Base-by-base conservation (phyloP, 2,113 vertebrate species). In the Pteropus alecto region DNA sequence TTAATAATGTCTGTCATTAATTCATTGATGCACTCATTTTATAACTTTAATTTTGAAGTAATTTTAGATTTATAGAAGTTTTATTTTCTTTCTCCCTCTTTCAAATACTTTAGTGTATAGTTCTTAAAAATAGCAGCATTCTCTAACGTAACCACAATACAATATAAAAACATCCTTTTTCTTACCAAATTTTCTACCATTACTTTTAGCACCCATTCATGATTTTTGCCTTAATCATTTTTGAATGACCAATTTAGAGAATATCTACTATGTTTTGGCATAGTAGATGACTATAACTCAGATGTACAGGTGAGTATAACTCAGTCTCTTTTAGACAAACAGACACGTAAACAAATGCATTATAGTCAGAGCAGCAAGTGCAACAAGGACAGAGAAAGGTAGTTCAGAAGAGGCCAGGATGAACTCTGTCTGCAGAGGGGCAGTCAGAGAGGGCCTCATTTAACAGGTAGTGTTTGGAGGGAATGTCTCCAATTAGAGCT, bases 401-500 rank as follows among this genome's bases (percentile, higher is more conserved):
- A 81, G 35, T 26, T 81, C 41, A 84, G 30, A 51, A 65, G 68
- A 84, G 63, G 71, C 86, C 56, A 71, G n/a, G 24, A 56, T 5
- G 38, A 74, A 65, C 15, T 43, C 58, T 91, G 9, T 41, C 51
- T 67, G 24, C 46, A 14, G n/a, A 86, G 0, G 1, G 1, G 21
- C 90, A 35, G 46, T 84, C 35, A 94, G 46, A 18, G 41, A 95
- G 22, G 41, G 68, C 54, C 12, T 54, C 76, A 73, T 24, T 87
- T 33, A 85, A 61, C 26, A 84, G n/a, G 35, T 24, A 63, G 82
- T 88, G 96, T 87, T 51, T 78, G 35, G 68, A 90, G 13, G 1
- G 8, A 51, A 46, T 90, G 51, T 95, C 58, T 93, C 58, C 58
- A 96, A 1, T 90, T 95, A 97, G 43, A 79, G 58, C 76, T 60